These are phyloP conservation scores for Psophia crepitans DNA, from an alignment of 2,113 vertebrate genomes.

Conservation along the genomic window DNA sequence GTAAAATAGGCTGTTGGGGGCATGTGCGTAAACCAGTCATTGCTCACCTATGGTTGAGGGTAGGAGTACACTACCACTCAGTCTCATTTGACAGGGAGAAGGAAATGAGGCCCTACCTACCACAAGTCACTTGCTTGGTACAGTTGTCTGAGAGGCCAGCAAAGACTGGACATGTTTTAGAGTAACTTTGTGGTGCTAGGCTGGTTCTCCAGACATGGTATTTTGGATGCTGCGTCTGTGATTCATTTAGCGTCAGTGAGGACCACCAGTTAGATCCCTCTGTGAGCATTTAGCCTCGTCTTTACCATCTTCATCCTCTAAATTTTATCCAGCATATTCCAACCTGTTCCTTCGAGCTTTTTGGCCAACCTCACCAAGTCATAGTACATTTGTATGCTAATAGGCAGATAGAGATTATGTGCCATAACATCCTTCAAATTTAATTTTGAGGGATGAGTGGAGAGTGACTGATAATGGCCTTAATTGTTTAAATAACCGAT, in stretches of 20 bases:
- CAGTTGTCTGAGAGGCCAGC: accelerated
- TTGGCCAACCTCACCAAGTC: background rate
- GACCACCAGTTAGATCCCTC: background rate
- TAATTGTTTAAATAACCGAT: background rate
- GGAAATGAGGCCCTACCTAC: background rate
- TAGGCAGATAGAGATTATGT: background rate
- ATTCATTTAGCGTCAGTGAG: background rate
- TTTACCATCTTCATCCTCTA: background rate
- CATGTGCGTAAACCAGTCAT: background rate
- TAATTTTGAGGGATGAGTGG: background rate
- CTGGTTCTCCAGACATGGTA: background rate
- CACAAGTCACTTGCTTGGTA: background rate
- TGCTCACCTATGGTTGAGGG: background rate
- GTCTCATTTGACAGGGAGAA: background rate
- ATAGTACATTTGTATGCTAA: background rate
- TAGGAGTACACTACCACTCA: accelerated
- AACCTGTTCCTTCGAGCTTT: background rate
- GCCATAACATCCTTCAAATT: background rate
- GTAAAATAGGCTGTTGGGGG: background rate
- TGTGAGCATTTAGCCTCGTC: background rate
- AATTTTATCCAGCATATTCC: background rate
- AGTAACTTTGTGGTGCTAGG: background rate
- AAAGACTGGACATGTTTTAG: background rate
- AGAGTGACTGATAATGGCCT: background rate
- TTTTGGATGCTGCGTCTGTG: background rate